These are phyloP conservation scores for Geophilus truncorum DNA, from an alignment of 2,888 invertebrate species.

Conservation along the genomic window DNA sequence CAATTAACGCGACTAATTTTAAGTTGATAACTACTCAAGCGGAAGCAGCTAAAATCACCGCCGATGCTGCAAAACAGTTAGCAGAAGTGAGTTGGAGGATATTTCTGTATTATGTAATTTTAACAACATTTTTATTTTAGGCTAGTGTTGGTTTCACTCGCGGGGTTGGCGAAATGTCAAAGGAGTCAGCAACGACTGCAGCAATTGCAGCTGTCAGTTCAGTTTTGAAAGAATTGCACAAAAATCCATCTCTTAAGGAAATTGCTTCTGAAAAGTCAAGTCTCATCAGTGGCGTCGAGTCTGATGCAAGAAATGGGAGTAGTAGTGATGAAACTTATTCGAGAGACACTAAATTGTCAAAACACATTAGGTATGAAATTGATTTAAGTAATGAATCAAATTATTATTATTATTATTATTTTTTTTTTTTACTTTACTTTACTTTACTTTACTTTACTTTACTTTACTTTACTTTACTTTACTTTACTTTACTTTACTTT, in stretches of 20 bases:
- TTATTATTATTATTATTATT: background rate
- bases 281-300: background rate
- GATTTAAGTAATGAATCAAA: background rate
- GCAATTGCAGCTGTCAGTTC: slow-evolving; percentile 41
- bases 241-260: background rate
- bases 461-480: no score
- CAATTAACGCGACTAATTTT: slow-evolving; percentile 40
- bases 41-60: slow-evolving; percentile 43
- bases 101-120: background rate
- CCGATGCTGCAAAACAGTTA: slow-evolving; percentile 43
- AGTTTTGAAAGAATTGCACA: background rate
- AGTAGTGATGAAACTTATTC: background rate
- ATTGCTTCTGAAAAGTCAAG: background rate
- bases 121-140: background rate
- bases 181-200: slow-evolving; percentile 41
- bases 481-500: no score
- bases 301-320: background rate
- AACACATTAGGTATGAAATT: background rate
- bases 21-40: slow-evolving; percentile 41
- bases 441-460: no score
- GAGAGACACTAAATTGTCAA: background rate
- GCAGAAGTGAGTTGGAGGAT: slow-evolving; percentile 39
- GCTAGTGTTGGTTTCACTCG: background rate
- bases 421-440: background rate
- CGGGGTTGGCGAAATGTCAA: slow-evolving; percentile 36